Base-by-base conservation (phyloP, 2,797 vertebrate species). In the Philypnodon macrostomus region DNA sequence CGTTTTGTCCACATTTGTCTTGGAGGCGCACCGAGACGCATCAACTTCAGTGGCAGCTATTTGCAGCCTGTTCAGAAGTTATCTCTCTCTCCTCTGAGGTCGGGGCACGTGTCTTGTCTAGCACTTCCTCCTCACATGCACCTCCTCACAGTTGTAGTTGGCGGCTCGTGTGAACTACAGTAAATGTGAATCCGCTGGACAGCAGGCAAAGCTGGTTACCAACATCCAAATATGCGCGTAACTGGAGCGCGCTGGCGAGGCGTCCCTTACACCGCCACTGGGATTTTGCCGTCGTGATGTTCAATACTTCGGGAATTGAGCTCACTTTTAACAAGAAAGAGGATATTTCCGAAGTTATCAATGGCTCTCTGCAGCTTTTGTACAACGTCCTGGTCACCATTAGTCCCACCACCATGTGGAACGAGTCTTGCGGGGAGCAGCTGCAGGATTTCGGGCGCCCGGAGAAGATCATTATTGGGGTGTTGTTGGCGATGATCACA, bases 401-500 rank as follows among this genome's bases (percentile, higher is more conserved):
- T 37, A 61, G 53, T 54, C 75, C 86, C 71, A 73, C 87, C 33
- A 15, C 79, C 72, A 85, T 75, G 85, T 80, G 82, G 83, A 90
- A 89, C 80, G 80, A 80, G 56, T 88, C 88, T 47, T 91, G 90
- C 80, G 87, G 75, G 64, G 90, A 89, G 64, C 80, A 84, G 52
- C 72, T 86, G 58, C 81, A 51, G 62, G 84, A 87, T 58, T 91
- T 89, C 63, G 76, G 76, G 56, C 71, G 83, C 11, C 84, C 85
- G 40, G 89, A 90, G 83, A 90, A 87, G 78, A 87, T 91, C 52
- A 38, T 91, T 2, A 91, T 92, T 62, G 90, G 90, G 38, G 82
- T 86, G 65, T 83, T 90, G 84, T 35, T 91, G 71, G 87, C 89
- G 33, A 68, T 90, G 45, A 90, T 92, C 64, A 91, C 89, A 23